Conservation (phyloP, 2,797 vertebrate genomes). For the Discoglossus pictus region DNA sequence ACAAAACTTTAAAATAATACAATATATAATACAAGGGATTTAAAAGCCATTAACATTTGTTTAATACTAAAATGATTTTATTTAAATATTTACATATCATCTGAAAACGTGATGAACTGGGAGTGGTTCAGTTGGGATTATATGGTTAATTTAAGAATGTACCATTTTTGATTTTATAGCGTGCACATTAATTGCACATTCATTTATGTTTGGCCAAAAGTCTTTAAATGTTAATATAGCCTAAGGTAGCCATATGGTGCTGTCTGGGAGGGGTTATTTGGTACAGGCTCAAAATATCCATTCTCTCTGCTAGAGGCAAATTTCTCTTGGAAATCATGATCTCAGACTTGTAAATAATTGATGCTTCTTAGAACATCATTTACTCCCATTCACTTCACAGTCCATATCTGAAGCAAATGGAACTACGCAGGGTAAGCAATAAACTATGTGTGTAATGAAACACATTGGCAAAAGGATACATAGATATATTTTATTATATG, state of each 20-base stretch:
- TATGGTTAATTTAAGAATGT: no score
- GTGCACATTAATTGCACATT: no score
- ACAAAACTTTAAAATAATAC: no score
- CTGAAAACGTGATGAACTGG: no score
- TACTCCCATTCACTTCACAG: slow-evolving; percentile 1
- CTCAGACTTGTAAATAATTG: slow-evolving; percentile 43
- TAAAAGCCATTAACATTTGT: no score
- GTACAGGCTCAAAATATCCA: slow-evolving; percentile 24
- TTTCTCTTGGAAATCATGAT: slow-evolving; percentile 36
- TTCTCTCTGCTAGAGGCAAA: slow-evolving; percentile 24
- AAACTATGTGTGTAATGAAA: neutral
- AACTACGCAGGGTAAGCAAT: neutral
- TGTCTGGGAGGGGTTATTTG: slow-evolving; percentile 23
- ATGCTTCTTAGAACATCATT: slow-evolving; percentile 40
- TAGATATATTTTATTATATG: no score
- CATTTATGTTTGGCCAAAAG: slow-evolving; percentile 32
- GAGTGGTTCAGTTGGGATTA: no score
- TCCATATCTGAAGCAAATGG: slow-evolving; percentile 1
- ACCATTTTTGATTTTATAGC: no score
- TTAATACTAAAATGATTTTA: no score
- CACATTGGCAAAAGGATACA: no score
- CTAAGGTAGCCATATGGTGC: slow-evolving; percentile 34
- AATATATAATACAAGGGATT: no score
- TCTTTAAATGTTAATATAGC: slow-evolving; percentile 48
- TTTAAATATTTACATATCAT: no score